Evolutionary conservation across 92 coral and sea anemone species (phyloP).

Genomic region (Porites divaricata): DNA sequence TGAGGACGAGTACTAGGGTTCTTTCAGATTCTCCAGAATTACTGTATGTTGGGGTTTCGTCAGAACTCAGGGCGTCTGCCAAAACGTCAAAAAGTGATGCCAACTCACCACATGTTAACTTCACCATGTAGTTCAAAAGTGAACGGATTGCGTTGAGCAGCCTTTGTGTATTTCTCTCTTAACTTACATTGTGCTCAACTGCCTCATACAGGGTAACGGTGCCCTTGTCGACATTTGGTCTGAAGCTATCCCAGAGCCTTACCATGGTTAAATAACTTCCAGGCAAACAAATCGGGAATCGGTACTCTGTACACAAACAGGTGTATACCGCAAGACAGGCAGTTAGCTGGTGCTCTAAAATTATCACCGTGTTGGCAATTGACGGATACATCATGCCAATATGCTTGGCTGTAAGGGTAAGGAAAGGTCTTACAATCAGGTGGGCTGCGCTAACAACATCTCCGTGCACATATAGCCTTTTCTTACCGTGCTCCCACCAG

Average conservation of each 20-base stretch:
- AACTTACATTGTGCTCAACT: slow-evolving; percentile 36
- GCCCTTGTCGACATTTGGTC: slow-evolving; percentile 40
- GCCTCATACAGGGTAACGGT: slow-evolving; percentile 41
- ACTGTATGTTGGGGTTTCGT: neutral
- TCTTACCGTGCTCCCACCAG: slow-evolving; percentile 77
- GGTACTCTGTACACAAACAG: slow-evolving; percentile 33
- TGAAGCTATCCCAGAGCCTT: slow-evolving; percentile 62
- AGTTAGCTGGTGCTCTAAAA: slow-evolving; percentile 70
- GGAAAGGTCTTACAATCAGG: slow-evolving; percentile 62
- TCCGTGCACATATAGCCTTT: slow-evolving; percentile 44
- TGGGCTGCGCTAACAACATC: slow-evolving; percentile 71
- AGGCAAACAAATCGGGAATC: slow-evolving; percentile 60
- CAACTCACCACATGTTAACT: slow-evolving; percentile 56
- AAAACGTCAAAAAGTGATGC: slow-evolving; percentile 52
- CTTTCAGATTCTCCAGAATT: slow-evolving; percentile 63
- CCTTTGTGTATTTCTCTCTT: neutral
- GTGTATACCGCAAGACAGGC: slow-evolving; percentile 72
- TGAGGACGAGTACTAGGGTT: slow-evolving; percentile 59
- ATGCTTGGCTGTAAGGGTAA: slow-evolving; percentile 66
- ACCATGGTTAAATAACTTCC: slow-evolving; percentile 67
- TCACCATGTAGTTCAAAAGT: slow-evolving; percentile 50
- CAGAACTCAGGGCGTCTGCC: slow-evolving; percentile 38
- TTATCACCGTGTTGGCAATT: slow-evolving; percentile 70
- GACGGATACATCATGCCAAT: slow-evolving; percentile 63
- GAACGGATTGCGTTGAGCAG: slow-evolving; percentile 26